These are phyloP conservation scores for Pristiophorus japonicus DNA, from an alignment of 2,113 vertebrate species.

Conservation along the genomic window DNA sequence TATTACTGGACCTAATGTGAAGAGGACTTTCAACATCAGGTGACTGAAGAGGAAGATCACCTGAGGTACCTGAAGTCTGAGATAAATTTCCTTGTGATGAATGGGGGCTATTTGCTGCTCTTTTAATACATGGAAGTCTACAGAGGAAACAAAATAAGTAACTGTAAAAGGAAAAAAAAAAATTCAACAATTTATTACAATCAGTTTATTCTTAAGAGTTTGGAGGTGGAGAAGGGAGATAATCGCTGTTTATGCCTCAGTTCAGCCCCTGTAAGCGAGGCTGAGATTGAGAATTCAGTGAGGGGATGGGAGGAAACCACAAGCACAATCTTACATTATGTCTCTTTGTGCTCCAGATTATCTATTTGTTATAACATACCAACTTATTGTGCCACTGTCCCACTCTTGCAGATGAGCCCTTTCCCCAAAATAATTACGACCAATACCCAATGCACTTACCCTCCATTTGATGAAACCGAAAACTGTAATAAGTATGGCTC, in stretches of 20 bases:
- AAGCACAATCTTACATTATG: neutral
- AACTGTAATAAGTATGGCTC: conserved; percentile 66
- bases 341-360: neutral
- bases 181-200: neutral
- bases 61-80: conserved; percentile 61
- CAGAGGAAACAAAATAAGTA: conserved; percentile 38
- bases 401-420: neutral
- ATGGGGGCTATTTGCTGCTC: conserved; percentile 57
- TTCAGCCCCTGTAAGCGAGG: neutral
- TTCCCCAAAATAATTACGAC: neutral
- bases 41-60: conserved; percentile 61
- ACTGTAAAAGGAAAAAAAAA: neutral
- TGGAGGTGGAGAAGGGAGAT: neutral
- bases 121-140: conserved; percentile 66
- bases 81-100: conserved; percentile 72
- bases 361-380: neutral
- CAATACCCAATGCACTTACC: conserved; percentile 7
- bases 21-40: conserved; percentile 70
- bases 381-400: neutral
- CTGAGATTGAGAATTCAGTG: neutral
- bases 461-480: neutral
- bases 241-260: neutral
- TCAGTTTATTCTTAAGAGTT: neutral
- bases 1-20: conserved; percentile 60
- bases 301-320: too few species aligned